Evolutionary conservation across 2,888 invertebrate species (phyloP).

Genomic region (Drosophila engyochracea): DNA sequence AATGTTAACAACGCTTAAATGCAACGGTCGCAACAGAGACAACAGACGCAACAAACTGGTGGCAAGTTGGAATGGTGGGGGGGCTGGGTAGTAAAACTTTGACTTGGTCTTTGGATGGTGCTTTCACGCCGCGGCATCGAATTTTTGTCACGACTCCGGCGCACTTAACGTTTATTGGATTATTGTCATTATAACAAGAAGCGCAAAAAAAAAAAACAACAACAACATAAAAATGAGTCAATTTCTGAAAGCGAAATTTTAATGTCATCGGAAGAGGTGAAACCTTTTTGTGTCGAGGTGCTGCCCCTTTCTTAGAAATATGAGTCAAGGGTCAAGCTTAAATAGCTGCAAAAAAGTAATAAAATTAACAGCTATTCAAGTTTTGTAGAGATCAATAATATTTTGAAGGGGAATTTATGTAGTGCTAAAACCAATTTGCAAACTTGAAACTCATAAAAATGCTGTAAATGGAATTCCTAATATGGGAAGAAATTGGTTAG

Average conservation of each 20-base stretch:
- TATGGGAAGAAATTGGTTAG: background rate
- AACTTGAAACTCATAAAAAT: background rate
- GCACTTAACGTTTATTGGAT: constrained; percentile 79
- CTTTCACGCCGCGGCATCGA: constrained; percentile 71
- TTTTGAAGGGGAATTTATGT: background rate
- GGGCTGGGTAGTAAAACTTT: constrained; percentile 5
- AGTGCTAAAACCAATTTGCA: background rate
- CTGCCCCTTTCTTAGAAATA: constrained; percentile 22
- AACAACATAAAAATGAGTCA: constrained; percentile 13
- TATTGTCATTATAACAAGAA: constrained; percentile 75
- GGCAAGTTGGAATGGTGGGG: background rate
- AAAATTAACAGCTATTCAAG: constrained; percentile 25
- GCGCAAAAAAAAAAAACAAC: constrained; percentile 10
- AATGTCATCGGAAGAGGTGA: constrained; percentile 43
- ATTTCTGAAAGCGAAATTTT: constrained; percentile 73
- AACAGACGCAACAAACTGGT: background rate
- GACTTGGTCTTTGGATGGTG: constrained; percentile 47
- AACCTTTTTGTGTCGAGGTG: constrained; percentile 39
- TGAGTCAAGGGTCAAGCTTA: constrained; percentile 67
- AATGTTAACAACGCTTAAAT: constrained; percentile 72
- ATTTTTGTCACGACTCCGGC: constrained; percentile 78
- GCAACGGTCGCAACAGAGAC: constrained; percentile 22
- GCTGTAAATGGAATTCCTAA: background rate
- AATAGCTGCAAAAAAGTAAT: constrained; percentile 63
- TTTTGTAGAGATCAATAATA: background rate